Conservation (phyloP, 2,113 vertebrate genomes). For the Dromas ardeola region DNA sequence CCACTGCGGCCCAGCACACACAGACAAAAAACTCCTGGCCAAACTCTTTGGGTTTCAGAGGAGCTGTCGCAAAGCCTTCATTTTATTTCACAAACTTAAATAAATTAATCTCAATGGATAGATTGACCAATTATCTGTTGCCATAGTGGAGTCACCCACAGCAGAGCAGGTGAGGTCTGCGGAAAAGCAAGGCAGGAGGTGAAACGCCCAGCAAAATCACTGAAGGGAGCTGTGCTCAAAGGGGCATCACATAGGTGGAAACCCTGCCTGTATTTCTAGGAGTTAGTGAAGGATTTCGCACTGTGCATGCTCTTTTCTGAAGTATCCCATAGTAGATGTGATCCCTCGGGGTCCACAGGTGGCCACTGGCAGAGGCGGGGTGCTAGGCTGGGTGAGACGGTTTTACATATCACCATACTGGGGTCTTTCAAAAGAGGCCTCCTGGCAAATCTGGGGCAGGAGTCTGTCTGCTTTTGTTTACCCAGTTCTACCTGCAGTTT, state of each 20-base stretch:
- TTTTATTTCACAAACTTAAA: not conserved
- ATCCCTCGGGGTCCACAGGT: fast-evolving
- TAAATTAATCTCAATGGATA: not conserved
- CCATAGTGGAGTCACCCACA: not conserved
- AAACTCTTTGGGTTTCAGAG: not conserved
- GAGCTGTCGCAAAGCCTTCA: not conserved
- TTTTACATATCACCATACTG: not conserved
- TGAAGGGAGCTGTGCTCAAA: not conserved
- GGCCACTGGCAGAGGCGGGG: not conserved
- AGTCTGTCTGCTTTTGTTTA: not conserved
- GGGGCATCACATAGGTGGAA: not conserved
- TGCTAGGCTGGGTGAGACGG: not conserved
- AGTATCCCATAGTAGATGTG: not conserved
- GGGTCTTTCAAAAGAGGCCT: not conserved
- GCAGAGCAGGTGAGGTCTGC: not conserved
- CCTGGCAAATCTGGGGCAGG: not conserved
- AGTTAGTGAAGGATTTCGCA: fast-evolving
- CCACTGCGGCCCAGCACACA: not conserved
- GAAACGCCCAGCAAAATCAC: not conserved
- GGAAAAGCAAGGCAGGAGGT: not conserved
- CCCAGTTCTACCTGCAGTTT: not conserved
- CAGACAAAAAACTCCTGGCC: not conserved
- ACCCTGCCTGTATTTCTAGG: not conserved
- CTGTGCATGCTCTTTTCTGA: not conserved
- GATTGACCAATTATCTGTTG: not conserved